Evolutionary conservation across 2,113 vertebrate species (phyloP).

Genomic region (Cryptomyrus ogoouensis): DNA sequence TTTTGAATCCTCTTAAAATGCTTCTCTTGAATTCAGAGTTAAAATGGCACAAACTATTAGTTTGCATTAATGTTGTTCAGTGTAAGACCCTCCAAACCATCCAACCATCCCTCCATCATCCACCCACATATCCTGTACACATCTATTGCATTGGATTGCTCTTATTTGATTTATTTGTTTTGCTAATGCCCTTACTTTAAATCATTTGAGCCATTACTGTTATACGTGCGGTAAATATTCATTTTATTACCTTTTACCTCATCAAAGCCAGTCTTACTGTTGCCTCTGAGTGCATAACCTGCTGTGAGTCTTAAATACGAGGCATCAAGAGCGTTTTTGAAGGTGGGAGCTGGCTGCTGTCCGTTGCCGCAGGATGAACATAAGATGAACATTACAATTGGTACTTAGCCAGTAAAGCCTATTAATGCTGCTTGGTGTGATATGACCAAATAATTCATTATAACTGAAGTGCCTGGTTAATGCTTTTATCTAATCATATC

Average conservation of each 20-base stretch:
- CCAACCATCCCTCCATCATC: neutral
- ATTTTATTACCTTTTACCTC: neutral
- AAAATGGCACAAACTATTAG: neutral
- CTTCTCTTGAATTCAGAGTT: neutral
- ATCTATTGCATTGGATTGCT: neutral
- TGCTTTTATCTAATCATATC: neutral
- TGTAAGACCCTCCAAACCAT: neutral
- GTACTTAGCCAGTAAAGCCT: neutral
- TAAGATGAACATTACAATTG: neutral
- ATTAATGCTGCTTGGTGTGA: neutral
- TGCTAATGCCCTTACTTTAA: neutral
- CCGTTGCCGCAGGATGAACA: neutral
- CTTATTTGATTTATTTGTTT: neutral
- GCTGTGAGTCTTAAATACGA: neutral
- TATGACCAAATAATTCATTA: neutral
- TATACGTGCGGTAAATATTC: neutral
- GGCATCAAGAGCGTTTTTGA: neutral
- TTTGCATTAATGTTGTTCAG: neutral
- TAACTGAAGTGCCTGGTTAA: neutral
- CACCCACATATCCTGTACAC: neutral
- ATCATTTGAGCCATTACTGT: neutral
- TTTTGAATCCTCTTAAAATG: neutral
- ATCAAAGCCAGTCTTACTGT: neutral
- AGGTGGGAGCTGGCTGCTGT: neutral
- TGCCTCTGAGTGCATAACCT: neutral